These are phyloP conservation scores for Lemur catta DNA, from an alignment of 2,797 vertebrate genomes.

Conservation along the genomic window DNA sequence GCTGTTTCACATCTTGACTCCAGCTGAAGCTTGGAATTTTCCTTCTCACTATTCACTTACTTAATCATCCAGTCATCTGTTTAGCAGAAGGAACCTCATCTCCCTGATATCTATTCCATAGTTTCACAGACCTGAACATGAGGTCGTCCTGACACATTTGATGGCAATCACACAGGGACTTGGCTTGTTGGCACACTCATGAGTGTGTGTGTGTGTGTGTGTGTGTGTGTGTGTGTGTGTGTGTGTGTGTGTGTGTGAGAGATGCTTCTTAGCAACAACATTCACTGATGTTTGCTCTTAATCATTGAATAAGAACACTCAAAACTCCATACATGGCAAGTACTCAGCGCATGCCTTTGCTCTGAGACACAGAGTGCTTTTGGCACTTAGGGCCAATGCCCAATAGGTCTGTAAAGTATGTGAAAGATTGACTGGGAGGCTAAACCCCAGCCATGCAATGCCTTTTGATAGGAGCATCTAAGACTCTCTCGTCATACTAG, in stretches of 20 bases:
- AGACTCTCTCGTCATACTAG: neutral
- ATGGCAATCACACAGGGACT: neutral
- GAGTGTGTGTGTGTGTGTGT: too few relatives aligned
- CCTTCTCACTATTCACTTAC: neutral
- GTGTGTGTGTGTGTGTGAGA: too few relatives aligned
- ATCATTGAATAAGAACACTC: neutral
- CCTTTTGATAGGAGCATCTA: neutral
- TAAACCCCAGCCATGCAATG: neutral
- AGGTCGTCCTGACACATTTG: neutral
- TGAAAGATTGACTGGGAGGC: neutral
- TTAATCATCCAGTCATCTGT: conserved; percentile 45
- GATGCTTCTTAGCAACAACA: conserved; percentile 5
- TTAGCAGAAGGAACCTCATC: conserved; percentile 13
- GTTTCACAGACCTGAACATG: conserved; percentile 1
- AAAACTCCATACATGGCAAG: neutral
- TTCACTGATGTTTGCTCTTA: conserved; percentile 27
- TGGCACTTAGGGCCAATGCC: neutral
- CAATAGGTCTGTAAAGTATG: neutral
- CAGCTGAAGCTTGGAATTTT: conserved; percentile 18
- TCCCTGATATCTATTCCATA: neutral
- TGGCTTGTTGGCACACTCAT: neutral
- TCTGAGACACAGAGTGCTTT: neutral
- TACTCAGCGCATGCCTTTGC: neutral
- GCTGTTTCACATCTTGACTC: conserved; percentile 37
- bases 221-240: too few relatives aligned